phyloP scores from a whole-genome alignment of 2,888 invertebrate species.

The Apamea crenata region DNA sequence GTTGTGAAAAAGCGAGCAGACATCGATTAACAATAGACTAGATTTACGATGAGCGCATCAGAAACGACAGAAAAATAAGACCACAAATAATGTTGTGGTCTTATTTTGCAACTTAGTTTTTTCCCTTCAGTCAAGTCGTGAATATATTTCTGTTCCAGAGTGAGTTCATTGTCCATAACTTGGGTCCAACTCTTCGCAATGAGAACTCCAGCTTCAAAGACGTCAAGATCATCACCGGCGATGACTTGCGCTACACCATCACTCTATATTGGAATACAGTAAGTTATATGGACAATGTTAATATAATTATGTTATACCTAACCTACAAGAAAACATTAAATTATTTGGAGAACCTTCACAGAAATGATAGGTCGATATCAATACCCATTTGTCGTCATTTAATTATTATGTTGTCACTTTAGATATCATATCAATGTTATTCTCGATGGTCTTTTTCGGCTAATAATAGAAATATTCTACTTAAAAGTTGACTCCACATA shows the following conservation, averaged over 20 bases:
- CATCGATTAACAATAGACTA: no score
- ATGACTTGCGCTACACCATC: slow-evolving; percentile 92
- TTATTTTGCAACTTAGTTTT: no score
- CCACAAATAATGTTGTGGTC: no score
- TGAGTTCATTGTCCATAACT: slow-evolving; percentile 92
- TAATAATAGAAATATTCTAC: not conserved
- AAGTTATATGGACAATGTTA: slow-evolving; percentile 67
- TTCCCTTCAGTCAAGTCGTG: not conserved
- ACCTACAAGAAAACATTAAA: no score
- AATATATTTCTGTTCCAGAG: slow-evolving; percentile 81
- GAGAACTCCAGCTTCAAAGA: slow-evolving; percentile 75
- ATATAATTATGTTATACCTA: no score
- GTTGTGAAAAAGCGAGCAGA: no score
- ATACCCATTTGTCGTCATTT: not conserved
- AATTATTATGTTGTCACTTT: not conserved
- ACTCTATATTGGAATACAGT: slow-evolving; percentile 91
- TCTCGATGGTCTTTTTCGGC: not conserved
- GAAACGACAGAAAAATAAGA: no score
- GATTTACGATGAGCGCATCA: no score
- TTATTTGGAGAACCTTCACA: no score
- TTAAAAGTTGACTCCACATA: not conserved
- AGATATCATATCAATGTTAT: not conserved
- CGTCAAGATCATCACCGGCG: slow-evolving; percentile 93
- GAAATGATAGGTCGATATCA: not conserved
- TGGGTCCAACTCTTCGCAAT: slow-evolving; percentile 92